Evolutionary conservation across 1,140 invertebrate genomes (phyloP), one percentile per base, ranked within the genome.

Genomic region (Andricus grossulariae): DNA sequence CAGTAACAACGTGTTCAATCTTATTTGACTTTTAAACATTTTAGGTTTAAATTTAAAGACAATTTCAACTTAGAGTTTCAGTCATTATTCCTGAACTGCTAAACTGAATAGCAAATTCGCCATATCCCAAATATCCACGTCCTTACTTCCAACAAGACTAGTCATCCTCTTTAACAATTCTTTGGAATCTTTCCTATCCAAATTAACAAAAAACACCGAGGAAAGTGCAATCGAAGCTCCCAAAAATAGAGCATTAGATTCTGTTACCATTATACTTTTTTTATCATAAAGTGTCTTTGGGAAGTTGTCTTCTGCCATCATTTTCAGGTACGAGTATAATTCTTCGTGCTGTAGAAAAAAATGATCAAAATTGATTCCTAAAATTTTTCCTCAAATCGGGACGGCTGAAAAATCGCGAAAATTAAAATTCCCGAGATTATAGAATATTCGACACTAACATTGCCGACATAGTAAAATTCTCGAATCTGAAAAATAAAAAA

Each of bases 191-290:
- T 51, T 76, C 25, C 57, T 75, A 12, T 75, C 72, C 18, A 82
- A n/a, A 18, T 75, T 70, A 3, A 76, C 51, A 49, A 85, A 80
- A 49, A 84, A 84, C 15, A 76, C 76, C 0, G 85, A 78, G 50
- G 82, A 83, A n/a, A 88, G 73, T 2, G 87, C 81, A 49, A 88
- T 73, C 0, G 82, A 75, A 13, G 87, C 83, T 8, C 71, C 84
- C 16, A 88, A 74, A 76, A 83, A 84, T 8, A 81, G 45, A 0
- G 73, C 72, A 77, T 85, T 84, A 0, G 78, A 72, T 80, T 88
- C 83, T 1, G 84, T 49, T 2, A 79, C 45, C 13, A 84, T 66
- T 16, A 75, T 78, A 13, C 73, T 55, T 16, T 82, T 74, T 39
- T 57, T 50, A n/a, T 82, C 73, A 2, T 57, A 25, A 12, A 54